phyloP scores from a whole-genome alignment of 1,140 invertebrate species.

The Tetranychus cinnabarinus region DNA sequence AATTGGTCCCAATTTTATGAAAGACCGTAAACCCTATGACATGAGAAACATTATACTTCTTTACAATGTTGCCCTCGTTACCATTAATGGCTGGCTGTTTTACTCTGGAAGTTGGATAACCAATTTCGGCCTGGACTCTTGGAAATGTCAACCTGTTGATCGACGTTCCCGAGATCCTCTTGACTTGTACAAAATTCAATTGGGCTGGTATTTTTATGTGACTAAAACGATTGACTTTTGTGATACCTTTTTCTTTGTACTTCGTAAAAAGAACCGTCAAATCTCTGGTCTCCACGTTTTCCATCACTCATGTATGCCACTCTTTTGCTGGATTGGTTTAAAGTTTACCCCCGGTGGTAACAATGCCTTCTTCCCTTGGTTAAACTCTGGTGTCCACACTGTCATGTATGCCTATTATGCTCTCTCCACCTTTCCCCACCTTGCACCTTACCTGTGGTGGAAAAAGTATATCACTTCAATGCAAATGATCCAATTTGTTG shows the following conservation, averaged over 20 bases:
- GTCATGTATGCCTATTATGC: constrained; percentile 34
- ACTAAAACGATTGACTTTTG: constrained; percentile 25
- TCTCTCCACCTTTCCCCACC: constrained; percentile 24
- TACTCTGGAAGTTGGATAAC: constrained; percentile 6
- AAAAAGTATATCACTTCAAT: constrained; percentile 28
- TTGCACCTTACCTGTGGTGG: constrained; percentile 28
- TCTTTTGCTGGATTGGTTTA: constrained; percentile 74
- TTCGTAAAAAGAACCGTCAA: constrained; percentile 63
- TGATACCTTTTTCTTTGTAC: constrained; percentile 49
- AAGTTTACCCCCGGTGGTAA: constrained; percentile 34
- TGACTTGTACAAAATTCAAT: constrained; percentile 11
- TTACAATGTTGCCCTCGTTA: constrained; percentile 10
- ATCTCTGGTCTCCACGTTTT: constrained; percentile 51
- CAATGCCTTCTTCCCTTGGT: constrained; percentile 1
- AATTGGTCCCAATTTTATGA: constrained; percentile 12
- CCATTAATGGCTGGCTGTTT: constrained; percentile 7
- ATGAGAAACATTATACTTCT: constrained; percentile 5
- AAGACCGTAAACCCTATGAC: constrained; percentile 7
- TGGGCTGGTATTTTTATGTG: constrained; percentile 25
- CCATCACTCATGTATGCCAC: constrained; percentile 1
- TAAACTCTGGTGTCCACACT: constrained; percentile 34
- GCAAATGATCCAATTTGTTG: constrained; percentile 19
- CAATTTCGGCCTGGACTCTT: constrained; percentile 11
- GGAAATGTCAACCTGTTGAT: constrained; percentile 3
- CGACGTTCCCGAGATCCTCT: not conserved